These are phyloP conservation scores for Heliocidaris erythrogramma DNA, from an alignment of 35 echinoderm and acorn worm genomes.

Conservation along the genomic window DNA sequence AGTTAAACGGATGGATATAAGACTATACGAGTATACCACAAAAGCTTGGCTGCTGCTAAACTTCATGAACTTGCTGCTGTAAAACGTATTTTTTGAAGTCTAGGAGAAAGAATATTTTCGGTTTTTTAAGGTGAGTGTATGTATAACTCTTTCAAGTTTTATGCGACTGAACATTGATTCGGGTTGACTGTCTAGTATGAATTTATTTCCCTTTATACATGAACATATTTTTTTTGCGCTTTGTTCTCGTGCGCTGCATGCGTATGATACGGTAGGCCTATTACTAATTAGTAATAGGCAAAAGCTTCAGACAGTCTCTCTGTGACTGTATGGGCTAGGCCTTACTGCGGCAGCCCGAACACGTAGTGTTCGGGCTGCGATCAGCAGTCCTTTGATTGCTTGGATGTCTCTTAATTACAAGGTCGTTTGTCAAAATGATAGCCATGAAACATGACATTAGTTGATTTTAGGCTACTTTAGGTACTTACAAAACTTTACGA, in stretches of 20 bases:
- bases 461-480: too few relatives aligned
- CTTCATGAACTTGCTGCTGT: neutral
- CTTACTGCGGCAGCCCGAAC: too few relatives aligned
- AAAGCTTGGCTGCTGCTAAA: neutral
- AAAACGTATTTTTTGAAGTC: neutral
- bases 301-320: too few relatives aligned
- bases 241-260: neutral
- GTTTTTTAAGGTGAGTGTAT: neutral
- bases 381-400: too few relatives aligned
- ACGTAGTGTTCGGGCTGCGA: too few relatives aligned
- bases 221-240: neutral
- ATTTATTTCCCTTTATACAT: neutral
- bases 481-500: too few relatives aligned
- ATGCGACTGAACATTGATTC: neutral
- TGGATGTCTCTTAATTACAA: too few relatives aligned
- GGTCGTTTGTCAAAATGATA: too few relatives aligned
- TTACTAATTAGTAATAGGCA: too few relatives aligned
- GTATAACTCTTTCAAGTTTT: neutral
- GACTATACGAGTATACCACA: neutral
- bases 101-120: neutral
- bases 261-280: too few relatives aligned
- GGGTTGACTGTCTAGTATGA: neutral
- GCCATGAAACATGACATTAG: too few relatives aligned
- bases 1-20: neutral
- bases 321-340: too few relatives aligned